Evolutionary conservation across 2,888 invertebrate species (phyloP), one percentile per base, ranked within the genome.

Genomic region (Leptopilina myrica): DNA sequence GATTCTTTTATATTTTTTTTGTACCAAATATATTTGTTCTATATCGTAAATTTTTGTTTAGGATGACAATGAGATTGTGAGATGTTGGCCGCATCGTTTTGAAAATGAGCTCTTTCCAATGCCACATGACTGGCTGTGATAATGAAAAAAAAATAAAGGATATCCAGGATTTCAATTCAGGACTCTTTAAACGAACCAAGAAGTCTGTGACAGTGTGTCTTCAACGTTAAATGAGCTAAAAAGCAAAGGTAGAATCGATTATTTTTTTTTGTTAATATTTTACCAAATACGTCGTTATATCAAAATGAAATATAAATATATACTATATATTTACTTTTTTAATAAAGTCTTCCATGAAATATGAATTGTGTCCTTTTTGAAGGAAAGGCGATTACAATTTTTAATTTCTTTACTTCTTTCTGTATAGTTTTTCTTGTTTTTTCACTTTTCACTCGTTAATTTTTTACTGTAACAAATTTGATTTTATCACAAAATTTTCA

Each of bases 41-140:
- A 83, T 76, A 84, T 78, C 76, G 59, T 20, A 80, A 62, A 65
- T 84, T 84, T 87, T 87, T 88, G 86, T 86, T 59, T 88, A 88
- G 88, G 88, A 82, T 88, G 88, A 88, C 82, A 82, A 83, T 79
- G 77, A 80, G 78, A 76, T 67, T 80, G 79, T 82, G 82, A 80
- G 80, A 78, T 81, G 78, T 85, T 82, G 81, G 75, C 79, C 81
- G 79, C 76, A 78, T 79, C 69, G 79, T 33, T 82, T 65, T 67
- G 79, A 80, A 46, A 79, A 82, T 64, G 75, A 82, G 79, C 82
- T 79, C 80, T 83, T 79, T 82, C 81, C 53, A 69, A 33, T 80
- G 86, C 86, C 87, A 84, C 88, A 87, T 86, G 85, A 88, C 86
- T 87, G 88, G 86, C 85, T 78, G 84, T 84, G 43, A 77, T 59